Evolutionary conservation across 1,140 invertebrate genomes (phyloP), one percentile per base, ranked within the genome.

Genomic region (Bombus sibiricus): DNA sequence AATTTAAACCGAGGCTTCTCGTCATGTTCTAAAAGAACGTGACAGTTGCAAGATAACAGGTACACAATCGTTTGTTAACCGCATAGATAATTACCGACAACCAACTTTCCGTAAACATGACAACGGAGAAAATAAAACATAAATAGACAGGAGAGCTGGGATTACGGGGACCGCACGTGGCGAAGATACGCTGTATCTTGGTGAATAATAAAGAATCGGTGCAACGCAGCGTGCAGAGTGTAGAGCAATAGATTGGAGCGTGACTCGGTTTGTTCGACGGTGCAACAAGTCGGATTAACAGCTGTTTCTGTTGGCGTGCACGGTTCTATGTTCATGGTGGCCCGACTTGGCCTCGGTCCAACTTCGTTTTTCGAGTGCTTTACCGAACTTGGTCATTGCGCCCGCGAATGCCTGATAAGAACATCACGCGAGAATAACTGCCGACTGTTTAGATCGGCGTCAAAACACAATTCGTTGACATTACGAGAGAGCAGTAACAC

Each of bases 261-360:
- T 32, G 82, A 59, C 74, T 87, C 75, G 81, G 87, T 89, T 81
- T 86, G 83, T 91, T 85, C 82, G 86, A 79, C 59, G 81, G 88
- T 92, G 91, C 91, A 92, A 92, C 91, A 92, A 92, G 91, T 92
- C 91, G 88, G 88, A 87, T 87, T 90, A 92, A 91, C 91, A 92
- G 91, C 90, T 92, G 91, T 91, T 88, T 86, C 88, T 41, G 73
- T 76, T 75, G 68, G 85, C 78, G 82, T 85, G 85, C 71, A 78
- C 22, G 72, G 75, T 84, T 88, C 80, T 74, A 68, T 57, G 87
- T 72, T 71, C 71, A 81, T 83, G 83, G 83, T 74, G 88, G 53
- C 78, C 71, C 77, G 86, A 86, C 76, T 90, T 91, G 91, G 91
- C 91, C 43, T 62, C 59, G 68, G 82, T 91, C 90, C 91, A 92